Conservation (phyloP, 1,140 invertebrate genomes). For the Formica exsecta region DNA sequence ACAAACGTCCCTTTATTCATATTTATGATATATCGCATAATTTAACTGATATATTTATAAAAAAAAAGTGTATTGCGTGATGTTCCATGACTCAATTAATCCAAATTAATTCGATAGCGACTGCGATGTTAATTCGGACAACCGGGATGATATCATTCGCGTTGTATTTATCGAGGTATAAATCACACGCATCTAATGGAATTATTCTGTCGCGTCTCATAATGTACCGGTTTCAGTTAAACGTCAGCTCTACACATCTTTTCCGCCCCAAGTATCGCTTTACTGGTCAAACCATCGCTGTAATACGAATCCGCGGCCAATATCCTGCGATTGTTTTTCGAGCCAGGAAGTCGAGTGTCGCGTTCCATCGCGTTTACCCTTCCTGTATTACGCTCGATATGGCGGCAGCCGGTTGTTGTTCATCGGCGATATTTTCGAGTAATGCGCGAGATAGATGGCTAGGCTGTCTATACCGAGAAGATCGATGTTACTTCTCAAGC, state of each 20-base stretch:
- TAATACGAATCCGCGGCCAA: constrained; percentile 20
- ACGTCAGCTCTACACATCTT: background rate
- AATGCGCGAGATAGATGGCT: constrained; percentile 42
- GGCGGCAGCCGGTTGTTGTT: constrained; percentile 42
- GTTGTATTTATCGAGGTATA: constrained; percentile 14
- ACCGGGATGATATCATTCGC: background rate
- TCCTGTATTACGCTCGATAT: constrained; percentile 52
- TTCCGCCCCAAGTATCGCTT: constrained; percentile 36
- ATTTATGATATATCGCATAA: background rate
- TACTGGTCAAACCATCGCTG: constrained; percentile 34
- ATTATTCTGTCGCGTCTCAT: constrained; percentile 15
- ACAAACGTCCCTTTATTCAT: constrained; percentile 6
- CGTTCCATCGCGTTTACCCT: constrained; percentile 59
- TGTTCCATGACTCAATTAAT: constrained; percentile 7
- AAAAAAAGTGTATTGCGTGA: background rate
- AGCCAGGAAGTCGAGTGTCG: constrained; percentile 51
- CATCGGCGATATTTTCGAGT: constrained; percentile 52
- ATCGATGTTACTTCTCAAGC: constrained; percentile 51
- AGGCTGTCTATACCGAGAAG: constrained; percentile 38
- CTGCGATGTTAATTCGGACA: background rate
- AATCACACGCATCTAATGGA: background rate
- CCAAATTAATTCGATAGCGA: constrained; percentile 8
- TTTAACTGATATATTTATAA: background rate
- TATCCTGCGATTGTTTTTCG: constrained; percentile 38
- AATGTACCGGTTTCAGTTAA: background rate